Percentiles rank a stretch among this genome's conserved stretches.
These are phyloP conservation scores for Rissa tridactyla DNA, from an alignment of 2,113 vertebrate species.

Conservation along the genomic window DNA sequence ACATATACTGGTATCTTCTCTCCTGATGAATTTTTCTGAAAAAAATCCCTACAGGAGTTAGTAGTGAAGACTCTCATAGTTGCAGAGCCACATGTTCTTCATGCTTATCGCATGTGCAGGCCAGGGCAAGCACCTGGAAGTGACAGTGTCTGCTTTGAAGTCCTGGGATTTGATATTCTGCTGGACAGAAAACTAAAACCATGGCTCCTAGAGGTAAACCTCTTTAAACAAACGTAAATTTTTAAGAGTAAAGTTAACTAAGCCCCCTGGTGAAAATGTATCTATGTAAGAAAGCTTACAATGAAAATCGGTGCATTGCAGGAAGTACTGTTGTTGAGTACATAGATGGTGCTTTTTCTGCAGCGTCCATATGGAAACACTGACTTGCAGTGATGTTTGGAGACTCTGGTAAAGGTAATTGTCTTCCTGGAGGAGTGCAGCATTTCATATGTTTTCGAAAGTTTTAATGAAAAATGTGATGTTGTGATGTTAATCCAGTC, in stretches of 20 bases:
- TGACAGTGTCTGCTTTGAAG: slow-evolving; percentile 97
- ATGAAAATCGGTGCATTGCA: neutral
- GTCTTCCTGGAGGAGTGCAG: neutral
- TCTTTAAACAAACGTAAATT: neutral
- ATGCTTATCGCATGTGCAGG: slow-evolving; percentile 97
- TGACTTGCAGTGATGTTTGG: neutral
- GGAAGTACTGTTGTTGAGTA: neutral
- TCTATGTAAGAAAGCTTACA: neutral
- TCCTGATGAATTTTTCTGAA: slow-evolving; percentile 1
- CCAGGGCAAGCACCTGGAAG: slow-evolving; percentile 94
- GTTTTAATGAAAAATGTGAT: neutral
- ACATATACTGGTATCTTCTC: neutral
- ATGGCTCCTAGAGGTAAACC: slow-evolving; percentile 94
- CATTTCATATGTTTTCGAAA: neutral
- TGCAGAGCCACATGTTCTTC: slow-evolving; percentile 93
- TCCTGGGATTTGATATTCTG: slow-evolving; percentile 96
- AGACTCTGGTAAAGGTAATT: neutral
- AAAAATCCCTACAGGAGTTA: slow-evolving; percentile 80
- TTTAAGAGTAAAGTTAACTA: neutral
- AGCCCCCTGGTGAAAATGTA: neutral
- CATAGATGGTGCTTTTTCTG: neutral
- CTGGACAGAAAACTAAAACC: slow-evolving; percentile 97
- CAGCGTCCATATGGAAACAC: neutral
- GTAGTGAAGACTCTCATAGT: slow-evolving; percentile 98
- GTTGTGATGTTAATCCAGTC: neutral